phyloP scores from a whole-genome alignment of 2,888 invertebrate genomes.

The Chrysolina americana region DNA sequence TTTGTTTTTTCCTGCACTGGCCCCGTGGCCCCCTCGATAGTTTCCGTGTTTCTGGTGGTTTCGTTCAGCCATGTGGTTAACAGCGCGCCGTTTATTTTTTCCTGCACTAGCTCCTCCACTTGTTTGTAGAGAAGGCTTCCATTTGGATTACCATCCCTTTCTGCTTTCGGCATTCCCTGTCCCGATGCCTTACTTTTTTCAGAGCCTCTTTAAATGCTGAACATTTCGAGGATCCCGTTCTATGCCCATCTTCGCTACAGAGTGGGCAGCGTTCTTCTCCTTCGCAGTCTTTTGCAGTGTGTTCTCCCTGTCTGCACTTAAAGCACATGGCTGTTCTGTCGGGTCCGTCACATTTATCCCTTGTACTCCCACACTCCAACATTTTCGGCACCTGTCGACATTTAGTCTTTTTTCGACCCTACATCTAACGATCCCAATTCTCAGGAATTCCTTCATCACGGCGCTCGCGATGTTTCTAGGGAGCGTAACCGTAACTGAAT shows the following conservation, averaged over 20 bases:
- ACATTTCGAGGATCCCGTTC: neutral
- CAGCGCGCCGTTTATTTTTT: no score
- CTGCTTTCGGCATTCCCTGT: neutral
- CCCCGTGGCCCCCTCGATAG: no score
- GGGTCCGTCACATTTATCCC: slow-evolving; percentile 23
- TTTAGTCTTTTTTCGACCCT: slow-evolving; percentile 13
- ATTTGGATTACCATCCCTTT: neutral
- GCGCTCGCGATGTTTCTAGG: neutral
- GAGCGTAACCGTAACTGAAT: neutral
- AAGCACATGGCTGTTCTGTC: slow-evolving; percentile 31
- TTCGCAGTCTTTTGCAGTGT: slow-evolving; percentile 26
- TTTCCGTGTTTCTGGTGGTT: no score
- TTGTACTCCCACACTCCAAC: slow-evolving; percentile 33
- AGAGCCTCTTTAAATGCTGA: neutral
- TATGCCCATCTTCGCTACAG: neutral
- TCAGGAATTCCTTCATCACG: neutral
- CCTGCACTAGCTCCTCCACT: no score
- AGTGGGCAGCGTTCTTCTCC: slow-evolving; percentile 1
- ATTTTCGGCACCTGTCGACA: slow-evolving; percentile 32
- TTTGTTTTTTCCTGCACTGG: no score
- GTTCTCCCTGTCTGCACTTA: slow-evolving; percentile 31
- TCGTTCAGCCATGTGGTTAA: neutral
- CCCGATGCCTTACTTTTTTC: neutral
- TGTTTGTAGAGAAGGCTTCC: neutral
- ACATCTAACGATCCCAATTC: slow-evolving; percentile 35